phyloP scores from a whole-genome alignment of 1,140 invertebrate genomes.

The Geopemphigus sp. region DNA sequence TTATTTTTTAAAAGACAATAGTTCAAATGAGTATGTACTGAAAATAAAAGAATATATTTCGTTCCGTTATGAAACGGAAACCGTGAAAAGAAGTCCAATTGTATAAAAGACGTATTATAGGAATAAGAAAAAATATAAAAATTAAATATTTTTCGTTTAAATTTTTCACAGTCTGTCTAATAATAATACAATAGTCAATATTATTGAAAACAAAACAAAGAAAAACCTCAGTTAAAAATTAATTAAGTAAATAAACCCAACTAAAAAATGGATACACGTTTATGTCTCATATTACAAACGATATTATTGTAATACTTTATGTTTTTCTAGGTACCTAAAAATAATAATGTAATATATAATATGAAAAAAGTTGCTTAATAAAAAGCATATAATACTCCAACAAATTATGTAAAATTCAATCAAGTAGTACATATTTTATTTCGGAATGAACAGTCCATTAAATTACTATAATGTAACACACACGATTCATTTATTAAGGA shows the following conservation, averaged over 20 bases:
- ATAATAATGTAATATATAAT: too few species aligned
- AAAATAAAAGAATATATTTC: neutral
- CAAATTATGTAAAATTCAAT: too few species aligned
- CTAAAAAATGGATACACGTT: too few species aligned
- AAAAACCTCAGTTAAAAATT: neutral
- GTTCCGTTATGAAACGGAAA: neutral
- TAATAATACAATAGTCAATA: neutral
- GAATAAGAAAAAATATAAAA: neutral
- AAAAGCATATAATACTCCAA: too few species aligned
- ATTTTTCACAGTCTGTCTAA: constrained; percentile 14
- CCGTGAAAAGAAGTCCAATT: neutral
- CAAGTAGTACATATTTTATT: too few species aligned
- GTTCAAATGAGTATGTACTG: neutral
- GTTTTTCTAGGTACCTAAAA: neutral
- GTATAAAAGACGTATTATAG: neutral
- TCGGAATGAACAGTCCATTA: too few species aligned
- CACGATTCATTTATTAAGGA: too few species aligned
- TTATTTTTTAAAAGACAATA: neutral
- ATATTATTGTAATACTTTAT: neutral
- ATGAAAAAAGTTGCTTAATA: too few species aligned
- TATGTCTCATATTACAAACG: too few species aligned
- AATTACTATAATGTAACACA: too few species aligned
- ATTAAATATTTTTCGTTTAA: neutral
- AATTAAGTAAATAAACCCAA: neutral
- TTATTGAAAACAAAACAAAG: neutral